Evolutionary conservation across 1,140 invertebrate species (phyloP).

Genomic region (Saccostrea glomerata): DNA sequence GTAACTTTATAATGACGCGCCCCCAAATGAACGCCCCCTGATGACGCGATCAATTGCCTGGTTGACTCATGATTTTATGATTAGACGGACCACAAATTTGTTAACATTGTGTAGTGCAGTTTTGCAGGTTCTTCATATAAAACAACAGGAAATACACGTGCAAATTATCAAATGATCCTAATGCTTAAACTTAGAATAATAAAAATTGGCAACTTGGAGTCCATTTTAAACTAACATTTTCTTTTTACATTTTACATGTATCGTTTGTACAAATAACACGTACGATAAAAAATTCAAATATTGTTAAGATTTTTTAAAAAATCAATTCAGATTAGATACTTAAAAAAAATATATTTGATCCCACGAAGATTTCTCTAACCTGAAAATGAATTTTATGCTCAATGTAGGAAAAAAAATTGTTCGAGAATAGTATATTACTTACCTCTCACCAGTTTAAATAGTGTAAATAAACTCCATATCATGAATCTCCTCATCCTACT

Average conservation of each 20-base stretch:
- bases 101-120: neutral
- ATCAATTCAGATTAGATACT: too few relatives aligned
- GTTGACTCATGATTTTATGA: neutral
- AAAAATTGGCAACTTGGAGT: too few relatives aligned
- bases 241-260: too few relatives aligned
- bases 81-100: neutral
- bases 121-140: neutral
- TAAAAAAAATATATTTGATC: too few relatives aligned
- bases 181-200: too few relatives aligned
- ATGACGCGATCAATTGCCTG: neutral
- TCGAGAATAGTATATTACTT: neutral
- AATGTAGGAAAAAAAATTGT: neutral
- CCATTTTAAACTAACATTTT: too few relatives aligned
- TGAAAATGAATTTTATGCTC: too few relatives aligned
- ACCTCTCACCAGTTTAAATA: neutral
- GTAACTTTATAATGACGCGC: constrained; percentile 16
- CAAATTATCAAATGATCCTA: too few relatives aligned
- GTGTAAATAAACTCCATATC: neutral
- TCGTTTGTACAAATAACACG: too few relatives aligned
- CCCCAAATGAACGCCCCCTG: neutral
- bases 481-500: neutral
- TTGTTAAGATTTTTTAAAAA: too few relatives aligned
- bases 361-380: too few relatives aligned
- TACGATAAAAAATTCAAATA: too few relatives aligned
- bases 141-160: neutral